phyloP scores from a whole-genome alignment of 1,140 invertebrate species.

The Acromyrmex charruanus region DNA sequence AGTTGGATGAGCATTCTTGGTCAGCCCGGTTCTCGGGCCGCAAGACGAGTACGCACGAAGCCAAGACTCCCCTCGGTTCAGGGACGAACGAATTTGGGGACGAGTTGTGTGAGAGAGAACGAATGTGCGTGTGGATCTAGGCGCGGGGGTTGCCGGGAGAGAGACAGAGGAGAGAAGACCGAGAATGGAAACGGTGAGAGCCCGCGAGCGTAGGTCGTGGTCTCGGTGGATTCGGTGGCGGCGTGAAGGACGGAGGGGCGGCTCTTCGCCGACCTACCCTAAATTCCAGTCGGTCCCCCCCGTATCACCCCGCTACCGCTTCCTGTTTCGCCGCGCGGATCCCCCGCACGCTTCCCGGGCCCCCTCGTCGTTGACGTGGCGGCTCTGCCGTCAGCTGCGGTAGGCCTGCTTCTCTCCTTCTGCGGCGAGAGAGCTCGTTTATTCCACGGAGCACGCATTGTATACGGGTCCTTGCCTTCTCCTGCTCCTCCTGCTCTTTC shows the following conservation, averaged over 20 bases:
- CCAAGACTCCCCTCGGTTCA: slow-evolving; percentile 22
- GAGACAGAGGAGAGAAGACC: background rate
- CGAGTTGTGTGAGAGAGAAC: slow-evolving; percentile 24
- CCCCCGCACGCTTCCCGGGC: too few relatives aligned
- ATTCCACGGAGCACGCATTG: slow-evolving; percentile 80
- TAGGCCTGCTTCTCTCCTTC: slow-evolving; percentile 70
- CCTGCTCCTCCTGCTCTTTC: slow-evolving; percentile 76
- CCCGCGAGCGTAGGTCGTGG: slow-evolving; percentile 59
- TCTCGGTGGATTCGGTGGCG: slow-evolving; percentile 24
- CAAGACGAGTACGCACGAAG: background rate
- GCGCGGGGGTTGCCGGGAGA: slow-evolving; percentile 29
- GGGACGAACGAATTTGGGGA: slow-evolving; percentile 49
- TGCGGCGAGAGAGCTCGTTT: slow-evolving; percentile 76
- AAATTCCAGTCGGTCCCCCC: slow-evolving; percentile 75
- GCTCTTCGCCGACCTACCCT: slow-evolving; percentile 74
- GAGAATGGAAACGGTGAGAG: slow-evolving; percentile 36
- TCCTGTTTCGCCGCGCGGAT: slow-evolving; percentile 47
- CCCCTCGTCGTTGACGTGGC: slow-evolving; percentile 48
- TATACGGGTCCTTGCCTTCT: slow-evolving; percentile 80
- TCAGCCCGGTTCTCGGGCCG: slow-evolving; percentile 27
- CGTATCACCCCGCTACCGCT: slow-evolving; percentile 51
- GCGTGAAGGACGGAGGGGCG: slow-evolving; percentile 31
- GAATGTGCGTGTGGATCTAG: slow-evolving; percentile 22
- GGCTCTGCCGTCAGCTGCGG: slow-evolving; percentile 60
- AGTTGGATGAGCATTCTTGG: slow-evolving; percentile 23